phyloP scores from a whole-genome alignment of 1,140 invertebrate genomes.

The Periplaneta americana region DNA sequence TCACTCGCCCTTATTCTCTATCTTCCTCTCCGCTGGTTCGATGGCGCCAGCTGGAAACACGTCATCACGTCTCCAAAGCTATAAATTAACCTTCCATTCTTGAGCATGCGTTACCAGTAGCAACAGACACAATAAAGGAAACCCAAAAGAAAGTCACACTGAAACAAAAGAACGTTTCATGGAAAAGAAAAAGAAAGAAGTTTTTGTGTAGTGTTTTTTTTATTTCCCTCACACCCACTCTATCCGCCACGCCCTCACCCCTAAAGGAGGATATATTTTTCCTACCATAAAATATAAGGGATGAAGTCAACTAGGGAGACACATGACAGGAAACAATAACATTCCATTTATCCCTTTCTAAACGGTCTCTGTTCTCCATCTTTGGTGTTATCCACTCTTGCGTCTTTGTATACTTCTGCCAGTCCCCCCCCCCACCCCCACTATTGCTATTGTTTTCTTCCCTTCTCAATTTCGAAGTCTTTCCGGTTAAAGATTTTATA shows the following conservation, averaged over 20 bases:
- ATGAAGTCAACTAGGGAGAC: not conserved
- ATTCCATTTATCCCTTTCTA: not conserved
- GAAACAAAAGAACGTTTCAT: not conserved
- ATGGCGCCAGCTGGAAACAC: not conserved
- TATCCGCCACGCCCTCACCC: not conserved
- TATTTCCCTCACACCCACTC: not conserved
- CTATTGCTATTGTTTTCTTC: too few relatives aligned
- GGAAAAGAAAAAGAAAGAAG: too few relatives aligned
- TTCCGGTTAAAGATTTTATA: not conserved
- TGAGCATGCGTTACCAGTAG: not conserved
- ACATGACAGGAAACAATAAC: not conserved
- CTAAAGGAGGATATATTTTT: not conserved
- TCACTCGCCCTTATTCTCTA: not conserved
- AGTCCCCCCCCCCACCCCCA: too few relatives aligned
- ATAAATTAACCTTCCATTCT: not conserved
- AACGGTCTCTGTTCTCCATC: not conserved
- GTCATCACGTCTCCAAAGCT: not conserved
- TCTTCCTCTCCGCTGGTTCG: too few relatives aligned
- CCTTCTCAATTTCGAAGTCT: not conserved
- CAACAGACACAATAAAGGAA: not conserved
- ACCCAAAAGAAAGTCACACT: not conserved
- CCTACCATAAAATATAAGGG: not conserved
- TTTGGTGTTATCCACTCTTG: not conserved
- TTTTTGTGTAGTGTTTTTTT: not conserved
- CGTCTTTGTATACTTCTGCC: not conserved